Base-by-base conservation (phyloP, 2,113 vertebrate species). In the Pardalotus punctatus region DNA sequence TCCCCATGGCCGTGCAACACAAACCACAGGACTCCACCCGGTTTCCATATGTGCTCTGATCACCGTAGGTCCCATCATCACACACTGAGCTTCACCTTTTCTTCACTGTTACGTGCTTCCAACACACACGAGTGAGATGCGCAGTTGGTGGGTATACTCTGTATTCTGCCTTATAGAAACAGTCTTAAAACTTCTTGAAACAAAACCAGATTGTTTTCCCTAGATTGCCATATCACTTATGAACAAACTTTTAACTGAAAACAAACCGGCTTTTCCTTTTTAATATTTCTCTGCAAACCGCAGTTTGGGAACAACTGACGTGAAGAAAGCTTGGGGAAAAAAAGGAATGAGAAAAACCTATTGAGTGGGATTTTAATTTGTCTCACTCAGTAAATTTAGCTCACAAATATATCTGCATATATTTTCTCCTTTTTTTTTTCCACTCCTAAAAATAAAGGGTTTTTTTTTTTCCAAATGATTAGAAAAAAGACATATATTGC, bases 1-100 rank as follows among this genome's bases (percentile, higher is more conserved):
- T 73, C 25, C 60, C 27, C 47, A 42, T 1, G 33, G 61, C 67
- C 2, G 1, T 29, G 47, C 29, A 12, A 5, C 21, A 14, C 40
- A 42, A 54, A 60, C 14, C 74, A 14, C 67, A 28, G 60, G 45
- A 4, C 35, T 17, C 12, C 7, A 2, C 19, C 24, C 2, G 0
- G 21, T 28, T 9, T 40, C 69, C 1, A 1, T 3, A 1, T 0
- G 7, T 2, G 42, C 25, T 18, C 21, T 3, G 8, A 9, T 36
- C 25, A 0, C 33, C 2, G 1, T 5, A 1, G 1, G 45, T 24
- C n/a, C 16, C 5, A 0, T 8, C 10, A 1, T 1, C 19, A 1
- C 20, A 8, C 0, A 2, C 6, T 3, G 73, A 60, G 17, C 51
- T 53, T 10, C 4, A 29, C 33, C 53, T 43, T 43, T 67, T 21